phyloP scores from a whole-genome alignment of 2,888 invertebrate genomes.

The Elysia crispata region DNA sequence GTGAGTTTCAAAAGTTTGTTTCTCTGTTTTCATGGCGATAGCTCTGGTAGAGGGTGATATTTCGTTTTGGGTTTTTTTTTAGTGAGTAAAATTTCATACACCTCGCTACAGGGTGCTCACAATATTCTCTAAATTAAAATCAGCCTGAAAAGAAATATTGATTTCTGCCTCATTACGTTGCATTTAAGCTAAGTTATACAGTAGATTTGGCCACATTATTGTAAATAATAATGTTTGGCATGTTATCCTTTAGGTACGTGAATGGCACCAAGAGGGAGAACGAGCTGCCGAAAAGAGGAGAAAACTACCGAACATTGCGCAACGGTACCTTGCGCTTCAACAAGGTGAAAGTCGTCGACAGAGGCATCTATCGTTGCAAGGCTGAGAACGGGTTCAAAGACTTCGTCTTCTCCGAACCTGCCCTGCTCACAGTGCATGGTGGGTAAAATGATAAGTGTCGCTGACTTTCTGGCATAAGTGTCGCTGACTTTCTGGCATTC shows the following conservation, averaged over 20 bases:
- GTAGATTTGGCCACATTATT: too few species aligned
- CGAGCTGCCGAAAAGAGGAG: conserved; percentile 55
- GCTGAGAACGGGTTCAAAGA: conserved; percentile 58
- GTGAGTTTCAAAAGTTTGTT: too few species aligned
- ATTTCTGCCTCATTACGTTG: too few species aligned
- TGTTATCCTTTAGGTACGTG: neutral
- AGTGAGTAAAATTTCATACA: too few species aligned
- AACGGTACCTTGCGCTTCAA: conserved; percentile 63
- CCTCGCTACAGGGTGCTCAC: too few species aligned
- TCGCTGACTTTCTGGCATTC: too few species aligned
- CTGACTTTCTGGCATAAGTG: neutral
- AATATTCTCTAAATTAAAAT: too few species aligned
- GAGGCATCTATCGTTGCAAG: conserved; percentile 65
- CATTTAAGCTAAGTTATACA: too few species aligned
- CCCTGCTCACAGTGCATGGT: conserved; percentile 66
- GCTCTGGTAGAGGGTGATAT: too few species aligned
- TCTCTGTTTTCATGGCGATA: too few species aligned
- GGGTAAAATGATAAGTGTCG: conserved; percentile 37
- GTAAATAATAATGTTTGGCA: neutral
- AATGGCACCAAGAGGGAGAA: conserved; percentile 64
- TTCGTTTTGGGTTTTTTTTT: too few species aligned
- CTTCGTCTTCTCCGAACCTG: conserved; percentile 56
- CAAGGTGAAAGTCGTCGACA: conserved; percentile 59
- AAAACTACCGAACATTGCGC: conserved; percentile 60
- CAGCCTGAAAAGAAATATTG: too few species aligned